Evolutionary conservation across 1,140 invertebrate species (phyloP), one percentile per base, ranked within the genome.

Genomic region (Nebria ingens): DNA sequence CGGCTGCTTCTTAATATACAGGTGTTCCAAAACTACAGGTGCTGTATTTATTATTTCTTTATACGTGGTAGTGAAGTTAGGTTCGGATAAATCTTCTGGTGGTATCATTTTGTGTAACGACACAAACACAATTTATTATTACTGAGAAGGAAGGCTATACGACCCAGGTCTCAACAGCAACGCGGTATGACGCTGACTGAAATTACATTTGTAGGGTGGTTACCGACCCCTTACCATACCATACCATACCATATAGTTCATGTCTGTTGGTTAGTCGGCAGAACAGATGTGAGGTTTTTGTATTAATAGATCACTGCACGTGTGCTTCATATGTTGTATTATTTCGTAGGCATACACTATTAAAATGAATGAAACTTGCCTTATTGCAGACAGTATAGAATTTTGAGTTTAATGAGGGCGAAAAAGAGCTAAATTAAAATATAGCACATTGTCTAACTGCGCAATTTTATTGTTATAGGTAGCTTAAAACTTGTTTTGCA

Each of bases 231-330:
- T 34, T 9, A 6, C 6, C 25, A 34, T 34, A 34, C 25, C n/a
- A 34, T n/a, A 34, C 25, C 25, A 34, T n/a, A 34, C n/a, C 25
- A 34, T 34, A 9, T 34, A 34, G 25, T n/a, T 34, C n/a, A n/a
- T n/a, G n/a, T n/a, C n/a, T n/a, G n/a, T n/a, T 29, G 13, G 25
- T 29, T 29, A 4, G 25, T 13, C 4, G 25, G 13, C 25, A 29
- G 40, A 45, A 17, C 40, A 45, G 40, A 6, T 45, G 40, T 45
- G 40, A 17, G 15, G 9, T 45, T 45, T 12, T 45, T 45, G 40
- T 45, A 17, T 45, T 12, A 6, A 45, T 45, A 45, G 40, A 45
- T 45, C 40, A 45, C 40, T 45, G 40, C 40, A n/a, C n/a, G 25
- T 34, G 25, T 34, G 25, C n/a, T 6, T 34, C n/a, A n/a, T 34